Conservation (phyloP, 1,140 invertebrate species). For the Diplogasteroides magnus region DNA sequence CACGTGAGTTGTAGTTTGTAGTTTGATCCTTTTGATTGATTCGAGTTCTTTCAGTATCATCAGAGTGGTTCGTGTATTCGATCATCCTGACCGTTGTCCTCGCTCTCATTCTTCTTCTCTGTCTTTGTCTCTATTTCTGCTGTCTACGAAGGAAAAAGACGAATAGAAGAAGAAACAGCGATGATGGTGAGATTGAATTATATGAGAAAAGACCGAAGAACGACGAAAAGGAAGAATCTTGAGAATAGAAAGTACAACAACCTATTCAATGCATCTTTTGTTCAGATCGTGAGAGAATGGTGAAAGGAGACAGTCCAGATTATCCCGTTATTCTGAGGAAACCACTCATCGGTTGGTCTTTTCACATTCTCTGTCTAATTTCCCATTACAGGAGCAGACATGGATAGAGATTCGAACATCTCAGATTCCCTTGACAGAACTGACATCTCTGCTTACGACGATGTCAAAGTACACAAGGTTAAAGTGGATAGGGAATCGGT, state of each 20-base stretch:
- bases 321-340: too few species aligned
- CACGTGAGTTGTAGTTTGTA: background rate
- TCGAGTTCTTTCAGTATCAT: background rate
- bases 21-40: too few species aligned
- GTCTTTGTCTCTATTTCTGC: background rate
- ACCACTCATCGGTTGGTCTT: too few species aligned
- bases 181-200: background rate
- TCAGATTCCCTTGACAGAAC: background rate
- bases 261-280: background rate
- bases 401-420: background rate
- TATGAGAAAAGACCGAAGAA: background rate
- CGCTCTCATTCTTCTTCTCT: background rate
- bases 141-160: background rate
- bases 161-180: background rate
- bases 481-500: background rate
- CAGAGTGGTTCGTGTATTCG: background rate
- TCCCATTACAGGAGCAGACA: background rate
- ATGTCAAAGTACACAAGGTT: background rate
- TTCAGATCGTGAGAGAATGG: background rate
- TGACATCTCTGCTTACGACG: background rate
- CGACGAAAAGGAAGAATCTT: background rate
- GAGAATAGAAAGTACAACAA: background rate
- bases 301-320: background rate
- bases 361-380: too few species aligned
- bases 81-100: background rate